Base-by-base conservation (phyloP, 2,797 vertebrate genomes). In the Karalla daura region DNA sequence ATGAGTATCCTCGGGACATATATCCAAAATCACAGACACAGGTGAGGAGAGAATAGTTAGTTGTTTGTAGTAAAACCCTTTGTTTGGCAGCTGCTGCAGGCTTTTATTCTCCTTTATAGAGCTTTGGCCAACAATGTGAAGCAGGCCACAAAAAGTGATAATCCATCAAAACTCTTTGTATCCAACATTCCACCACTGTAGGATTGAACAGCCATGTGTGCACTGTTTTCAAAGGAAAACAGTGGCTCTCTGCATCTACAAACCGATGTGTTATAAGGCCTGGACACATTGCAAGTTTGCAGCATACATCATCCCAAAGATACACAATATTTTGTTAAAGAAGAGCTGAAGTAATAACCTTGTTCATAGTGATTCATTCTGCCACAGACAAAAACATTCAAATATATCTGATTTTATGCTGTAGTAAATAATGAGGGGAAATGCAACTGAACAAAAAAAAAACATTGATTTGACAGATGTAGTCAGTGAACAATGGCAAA, bases 141-240 rank as follows among this genome's bases (percentile, higher is more conserved):
- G 28, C 14, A 49, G 30, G 17, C 28, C 32, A 72, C 62, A 41
- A 49, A n/a, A 72, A 63, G 33, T 65, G 18, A 66, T 46, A 66
- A 74, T 64, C 28, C 53, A 54, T 15, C 18, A 33, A 24, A 39
- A 63, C 21, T n/a, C 4, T 30, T 63, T 12, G 0, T 23, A 24
- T 45, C 55, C 44, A 39, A 43, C 35, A 17, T 5, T 49, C 41
- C 45, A 0, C 5, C 13, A 30, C 40, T 5, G 7, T 6, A n/a
- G 30, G 27, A 20, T 37, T 53, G n/a, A 39, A 60, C 54, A 12
- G 46, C 20, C 28, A 51, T n/a, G 7, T 5, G 33, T 14, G 20
- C 30, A 40, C n/a, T 28, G 32, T 18, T 58, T 43, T 56, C 14
- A 3, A n/a, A 7, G 7, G 18, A 18, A 54, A 71, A 63, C 15